Conservation (phyloP, 2,113 vertebrate genomes). For the Trematomus loennbergii region DNA sequence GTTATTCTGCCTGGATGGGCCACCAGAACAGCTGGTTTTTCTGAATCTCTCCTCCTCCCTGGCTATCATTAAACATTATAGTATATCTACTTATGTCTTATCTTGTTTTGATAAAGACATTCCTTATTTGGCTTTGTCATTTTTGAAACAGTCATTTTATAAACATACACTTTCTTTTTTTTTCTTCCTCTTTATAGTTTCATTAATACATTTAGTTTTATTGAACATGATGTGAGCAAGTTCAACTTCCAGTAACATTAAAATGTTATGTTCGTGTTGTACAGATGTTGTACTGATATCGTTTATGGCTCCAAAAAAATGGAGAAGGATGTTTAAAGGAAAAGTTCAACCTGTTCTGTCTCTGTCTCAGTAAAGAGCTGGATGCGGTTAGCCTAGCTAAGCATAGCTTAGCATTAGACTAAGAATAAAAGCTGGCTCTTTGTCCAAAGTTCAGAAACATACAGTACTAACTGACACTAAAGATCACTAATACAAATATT, state of each 20-base stretch:
- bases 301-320: background rate
- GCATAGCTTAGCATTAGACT: background rate
- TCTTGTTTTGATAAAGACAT: constrained; percentile 48
- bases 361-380: background rate
- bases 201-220: constrained; percentile 15
- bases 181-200: constrained; percentile 20
- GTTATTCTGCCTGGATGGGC: constrained; percentile 5
- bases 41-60: constrained; percentile 16
- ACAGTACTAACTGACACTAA: no score
- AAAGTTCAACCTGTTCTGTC: background rate
- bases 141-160: constrained; percentile 20
- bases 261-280: constrained; percentile 24
- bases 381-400: background rate
- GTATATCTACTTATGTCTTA: constrained; percentile 8
- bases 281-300: background rate
- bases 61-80: constrained; percentile 18
- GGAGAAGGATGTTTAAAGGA: constrained; percentile 3
- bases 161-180: background rate
- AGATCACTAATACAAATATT: no score
- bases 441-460: no score
- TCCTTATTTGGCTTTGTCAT: constrained; percentile 28
- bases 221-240: constrained; percentile 6
- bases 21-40: constrained; percentile 43
- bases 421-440: background rate
- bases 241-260: constrained; percentile 10